Evolutionary conservation across 2,113 vertebrate species (phyloP), one percentile per base, ranked within the genome.

Genomic region (Triplophysa tibetana): DNA sequence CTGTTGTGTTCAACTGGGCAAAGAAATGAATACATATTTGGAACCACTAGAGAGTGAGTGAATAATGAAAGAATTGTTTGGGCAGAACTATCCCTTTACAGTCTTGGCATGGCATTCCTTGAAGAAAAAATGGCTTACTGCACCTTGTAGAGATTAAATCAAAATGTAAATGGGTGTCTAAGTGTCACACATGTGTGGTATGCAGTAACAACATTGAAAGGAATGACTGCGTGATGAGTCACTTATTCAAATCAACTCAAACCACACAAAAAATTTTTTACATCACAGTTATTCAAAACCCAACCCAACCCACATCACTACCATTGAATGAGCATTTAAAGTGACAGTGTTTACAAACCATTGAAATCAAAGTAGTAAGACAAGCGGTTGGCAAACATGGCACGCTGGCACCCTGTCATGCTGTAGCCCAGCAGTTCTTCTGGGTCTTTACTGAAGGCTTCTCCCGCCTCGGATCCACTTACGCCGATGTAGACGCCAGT

Each of bases 361-460:
- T 78, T 96, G 4, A 99, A 94, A 87, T 99, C 94, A 61, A 93
- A 98, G 80, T 93, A 98, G 90, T 96, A 99, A 38, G 98, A 99
- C 38, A 99, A 88, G 19, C 98, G 93, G 88, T 99, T 99, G 82
- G 98, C 96, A 87, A 99, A 87, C 98, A 99, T 99, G 79, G 95
- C 96, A 0, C 96, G 94, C 85, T 99, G 97, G 87, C 97, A 98
- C 84, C 98, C 98, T 0, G 94, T 96, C 97, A 99, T 96, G 88
- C 96, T 98, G 92, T 99, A 99, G n/a, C 98, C 98, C 84, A 97
- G n/a, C 19, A 99, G 88, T 14, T 95, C 93, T 86, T 98, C 97
- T 3, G 97, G 96, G 85, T 99, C 98, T 79, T 90, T 92, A 85
- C 96, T 98, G 79, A 99, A 86, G 0, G 96, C 97, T 89, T 99